Evolutionary conservation across 2,797 vertebrate species (phyloP).

Genomic region (Phoeniculus purpureus): DNA sequence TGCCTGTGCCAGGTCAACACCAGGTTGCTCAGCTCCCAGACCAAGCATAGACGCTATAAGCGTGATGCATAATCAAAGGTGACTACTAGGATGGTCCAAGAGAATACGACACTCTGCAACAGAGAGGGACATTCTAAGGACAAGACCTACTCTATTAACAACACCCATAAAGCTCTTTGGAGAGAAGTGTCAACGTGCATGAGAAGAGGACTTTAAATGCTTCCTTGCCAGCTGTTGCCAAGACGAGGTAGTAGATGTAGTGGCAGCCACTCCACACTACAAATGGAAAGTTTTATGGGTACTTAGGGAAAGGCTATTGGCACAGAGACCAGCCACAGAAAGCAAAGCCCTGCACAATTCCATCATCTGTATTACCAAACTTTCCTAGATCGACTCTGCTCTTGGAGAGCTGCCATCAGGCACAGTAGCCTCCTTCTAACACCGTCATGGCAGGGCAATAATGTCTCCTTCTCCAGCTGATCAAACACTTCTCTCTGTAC

Average conservation of each 20-base stretch:
- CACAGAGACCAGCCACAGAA: conserved; percentile 29
- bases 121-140: background rate
- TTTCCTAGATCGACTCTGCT: conserved; percentile 43
- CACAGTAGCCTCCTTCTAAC: conserved; percentile 39
- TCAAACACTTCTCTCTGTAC: conserved; percentile 30
- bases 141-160: background rate
- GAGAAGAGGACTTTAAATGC: background rate
- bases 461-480: conserved; percentile 14
- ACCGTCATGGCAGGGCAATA: background rate
- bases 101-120: background rate
- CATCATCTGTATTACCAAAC: conserved; percentile 48
- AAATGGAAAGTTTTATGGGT: conserved; percentile 55
- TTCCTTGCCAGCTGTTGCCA: background rate
- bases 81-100: background rate
- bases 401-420: conserved; percentile 49
- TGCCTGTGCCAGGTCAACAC: background rate
- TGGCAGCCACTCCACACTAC: conserved; percentile 8
- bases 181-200: background rate
- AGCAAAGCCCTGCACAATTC: conserved; percentile 34
- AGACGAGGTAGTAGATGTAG: background rate
- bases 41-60: background rate
- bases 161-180: background rate
- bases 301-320: conserved; percentile 39
- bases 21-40: background rate
- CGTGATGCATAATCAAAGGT: accelerated